phyloP scores from a whole-genome alignment of 1,140 invertebrate genomes.

The Scaptomyza montana region DNA sequence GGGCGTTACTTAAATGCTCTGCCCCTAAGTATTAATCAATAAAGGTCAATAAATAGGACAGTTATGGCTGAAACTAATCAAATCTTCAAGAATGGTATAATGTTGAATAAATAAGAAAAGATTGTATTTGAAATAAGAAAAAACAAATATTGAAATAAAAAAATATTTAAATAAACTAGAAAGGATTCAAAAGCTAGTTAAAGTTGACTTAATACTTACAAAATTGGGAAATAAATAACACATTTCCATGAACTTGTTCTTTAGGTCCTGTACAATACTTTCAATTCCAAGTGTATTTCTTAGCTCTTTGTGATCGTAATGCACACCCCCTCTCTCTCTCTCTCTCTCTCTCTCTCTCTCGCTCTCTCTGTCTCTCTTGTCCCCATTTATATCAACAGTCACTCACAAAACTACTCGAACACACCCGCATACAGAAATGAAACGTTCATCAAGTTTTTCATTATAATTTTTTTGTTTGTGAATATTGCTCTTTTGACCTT shows the following conservation, averaged over 20 bases:
- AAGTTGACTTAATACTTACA: too few relatives aligned
- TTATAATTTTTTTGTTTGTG: slow-evolving; percentile 38
- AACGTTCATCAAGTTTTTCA: slow-evolving; percentile 69
- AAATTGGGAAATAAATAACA: too few relatives aligned
- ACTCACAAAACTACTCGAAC: slow-evolving; percentile 13
- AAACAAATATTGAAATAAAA: background rate
- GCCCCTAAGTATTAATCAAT: slow-evolving; percentile 31
- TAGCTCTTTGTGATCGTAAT: slow-evolving; percentile 8
- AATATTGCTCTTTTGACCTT: slow-evolving; percentile 3
- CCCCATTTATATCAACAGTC: slow-evolving; percentile 12
- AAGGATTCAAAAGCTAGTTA: too few relatives aligned
- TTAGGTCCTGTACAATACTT: too few relatives aligned
- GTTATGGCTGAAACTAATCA: background rate
- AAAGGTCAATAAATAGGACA: slow-evolving; percentile 3
- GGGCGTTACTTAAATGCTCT: slow-evolving; percentile 44
- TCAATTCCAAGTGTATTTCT: background rate
- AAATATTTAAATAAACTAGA: background rate
- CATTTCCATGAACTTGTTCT: too few relatives aligned
- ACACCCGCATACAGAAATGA: slow-evolving; percentile 35
- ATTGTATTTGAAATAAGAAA: background rate
- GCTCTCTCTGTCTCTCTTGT: background rate
- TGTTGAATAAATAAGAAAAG: background rate
- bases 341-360: too few relatives aligned
- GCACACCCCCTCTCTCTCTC: too few relatives aligned
- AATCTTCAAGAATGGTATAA: too few relatives aligned